Base-by-base conservation (phyloP, 2,888 invertebrate species). In the Drosophila cyrtoloma region DNA sequence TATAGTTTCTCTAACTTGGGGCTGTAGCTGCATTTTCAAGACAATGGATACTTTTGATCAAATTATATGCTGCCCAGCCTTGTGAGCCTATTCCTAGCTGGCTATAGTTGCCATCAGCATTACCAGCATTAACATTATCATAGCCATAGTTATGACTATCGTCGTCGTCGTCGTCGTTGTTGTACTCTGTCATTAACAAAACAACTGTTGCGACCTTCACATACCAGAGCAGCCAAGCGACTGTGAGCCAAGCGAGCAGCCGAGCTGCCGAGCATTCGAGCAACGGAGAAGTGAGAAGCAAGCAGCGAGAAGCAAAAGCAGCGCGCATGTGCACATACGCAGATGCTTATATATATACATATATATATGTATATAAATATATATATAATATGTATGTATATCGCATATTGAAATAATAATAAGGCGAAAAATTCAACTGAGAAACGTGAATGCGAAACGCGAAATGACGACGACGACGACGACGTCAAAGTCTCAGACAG, bases 131-230 rank as follows among this genome's bases (percentile, higher is more conserved):
- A 58, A 32, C 47, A 72, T 72, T 51, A 60, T 51, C 77, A 76
- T 61, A 51, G 57, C 61, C 66, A 71, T 75, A 60, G 72, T 53
- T 64, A 67, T 62, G 53, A 58, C 12, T 33, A 67, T 39, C 30
- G 73, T 51, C 53, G 60, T 51, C 51, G 78, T 61, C 32, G 76
- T 65, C 57, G 77, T 85, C 63, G 76, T 72, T 64, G 79, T 89
- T 80, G 83, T 91, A 82, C 81, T 91, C 92, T 89, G 92, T 91
- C 92, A 93, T 92, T 92, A 93, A 93, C 88, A 92, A 92, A 92
- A 91, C 91, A 92, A 93, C 92, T 92, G 91, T 86, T 92, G 93
- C 93, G 93, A 92, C 92, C 93, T 92, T 92, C 92, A 88, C 92
- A 92, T 92, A 92, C 93, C 92, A 92, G 92, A 93, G 92, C 93